phyloP scores from a whole-genome alignment of 1,140 invertebrate genomes.

The Drosophila tropicalis region DNA sequence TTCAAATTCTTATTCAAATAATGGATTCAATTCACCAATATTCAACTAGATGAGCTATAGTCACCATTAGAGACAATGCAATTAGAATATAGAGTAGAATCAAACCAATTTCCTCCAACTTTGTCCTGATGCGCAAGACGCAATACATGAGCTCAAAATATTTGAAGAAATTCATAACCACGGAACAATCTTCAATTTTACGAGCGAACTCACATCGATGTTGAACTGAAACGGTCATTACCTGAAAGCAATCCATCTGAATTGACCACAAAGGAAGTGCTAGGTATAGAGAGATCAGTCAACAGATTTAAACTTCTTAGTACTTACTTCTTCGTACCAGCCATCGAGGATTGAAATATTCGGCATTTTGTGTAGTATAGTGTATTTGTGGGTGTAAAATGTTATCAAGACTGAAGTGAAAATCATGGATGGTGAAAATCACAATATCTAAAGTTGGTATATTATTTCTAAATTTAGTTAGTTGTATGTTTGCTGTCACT shows the following conservation, averaged over 20 bases:
- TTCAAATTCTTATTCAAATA: too few relatives aligned
- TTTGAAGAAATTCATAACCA: slow-evolving; percentile 6
- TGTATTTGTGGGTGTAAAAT: background rate
- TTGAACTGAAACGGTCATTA: background rate
- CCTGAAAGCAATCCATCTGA: background rate
- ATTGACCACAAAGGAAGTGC: background rate
- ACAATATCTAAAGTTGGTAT: background rate
- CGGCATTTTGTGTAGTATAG: background rate
- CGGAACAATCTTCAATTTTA: background rate
- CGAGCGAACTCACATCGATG: background rate
- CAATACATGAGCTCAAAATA: slow-evolving; percentile 15
- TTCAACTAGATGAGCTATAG: background rate
- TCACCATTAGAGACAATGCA: slow-evolving; percentile 2
- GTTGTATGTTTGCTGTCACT: background rate
- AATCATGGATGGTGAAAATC: background rate
- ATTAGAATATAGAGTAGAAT: background rate
- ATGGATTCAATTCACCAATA: background rate
- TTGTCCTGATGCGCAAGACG: background rate
- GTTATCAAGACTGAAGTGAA: background rate
- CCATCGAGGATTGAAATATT: background rate
- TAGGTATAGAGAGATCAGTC: background rate
- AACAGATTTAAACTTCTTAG: background rate
- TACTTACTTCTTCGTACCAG: background rate
- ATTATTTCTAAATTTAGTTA: background rate
- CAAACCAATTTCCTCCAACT: background rate